phyloP scores from a whole-genome alignment of 1,140 invertebrate genomes.

The Homalodisca vitripennis region DNA sequence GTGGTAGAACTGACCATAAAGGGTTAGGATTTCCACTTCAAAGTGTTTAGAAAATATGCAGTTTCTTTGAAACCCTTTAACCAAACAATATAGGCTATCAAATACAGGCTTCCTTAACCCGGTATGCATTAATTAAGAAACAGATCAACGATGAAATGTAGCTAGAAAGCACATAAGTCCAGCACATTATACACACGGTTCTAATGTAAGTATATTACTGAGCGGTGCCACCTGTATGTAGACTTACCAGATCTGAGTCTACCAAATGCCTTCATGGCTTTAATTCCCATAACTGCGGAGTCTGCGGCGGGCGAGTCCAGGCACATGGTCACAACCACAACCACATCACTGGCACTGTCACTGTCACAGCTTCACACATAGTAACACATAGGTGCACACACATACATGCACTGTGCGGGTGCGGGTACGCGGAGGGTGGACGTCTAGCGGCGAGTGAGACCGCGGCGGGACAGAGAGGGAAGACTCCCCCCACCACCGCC shows the following conservation, averaged over 20 bases:
- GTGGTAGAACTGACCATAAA: too few species aligned
- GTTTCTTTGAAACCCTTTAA: too few species aligned
- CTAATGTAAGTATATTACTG: too few species aligned
- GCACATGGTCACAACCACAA: slow-evolving; percentile 25
- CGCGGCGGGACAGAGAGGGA: slow-evolving; percentile 5
- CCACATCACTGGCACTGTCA: slow-evolving; percentile 28
- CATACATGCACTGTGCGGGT: not conserved
- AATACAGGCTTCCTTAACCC: too few species aligned
- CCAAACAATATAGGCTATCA: too few species aligned
- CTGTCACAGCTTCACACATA: not conserved
- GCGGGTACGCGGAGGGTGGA: not conserved
- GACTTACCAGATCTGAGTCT: slow-evolving; percentile 43
- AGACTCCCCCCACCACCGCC: slow-evolving; percentile 21
- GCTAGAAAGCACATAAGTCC: too few species aligned
- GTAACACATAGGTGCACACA: not conserved
- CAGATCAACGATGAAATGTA: too few species aligned
- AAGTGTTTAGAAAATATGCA: too few species aligned
- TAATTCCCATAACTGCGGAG: slow-evolving; percentile 56
- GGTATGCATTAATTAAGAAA: too few species aligned
- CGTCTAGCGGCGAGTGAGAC: not conserved
- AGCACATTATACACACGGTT: too few species aligned
- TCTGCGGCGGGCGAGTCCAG: slow-evolving; percentile 39
- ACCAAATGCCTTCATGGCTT: slow-evolving; percentile 56
- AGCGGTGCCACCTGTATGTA: too few species aligned
- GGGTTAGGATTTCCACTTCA: too few species aligned